Evolutionary conservation across 2,113 vertebrate species (phyloP).

Genomic region (Calypte anna): DNA sequence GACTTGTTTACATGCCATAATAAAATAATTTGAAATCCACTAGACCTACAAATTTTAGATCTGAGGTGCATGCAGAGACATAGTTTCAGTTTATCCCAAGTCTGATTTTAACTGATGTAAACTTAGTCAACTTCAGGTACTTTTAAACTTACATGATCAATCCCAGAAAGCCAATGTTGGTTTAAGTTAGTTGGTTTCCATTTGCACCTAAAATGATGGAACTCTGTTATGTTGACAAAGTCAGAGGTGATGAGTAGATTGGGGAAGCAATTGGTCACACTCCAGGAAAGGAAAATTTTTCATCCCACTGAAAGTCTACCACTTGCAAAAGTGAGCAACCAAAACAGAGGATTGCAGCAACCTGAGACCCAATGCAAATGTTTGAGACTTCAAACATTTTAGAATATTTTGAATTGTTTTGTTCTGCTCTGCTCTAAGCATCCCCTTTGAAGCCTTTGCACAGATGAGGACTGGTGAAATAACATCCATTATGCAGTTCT

Average conservation of each 20-base stretch:
- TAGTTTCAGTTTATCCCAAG: background rate
- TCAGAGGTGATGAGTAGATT: background rate
- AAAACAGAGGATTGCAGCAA: background rate
- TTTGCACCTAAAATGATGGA: background rate
- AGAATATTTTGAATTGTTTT: background rate
- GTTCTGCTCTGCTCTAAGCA: background rate
- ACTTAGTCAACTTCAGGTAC: background rate
- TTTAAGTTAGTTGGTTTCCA: background rate
- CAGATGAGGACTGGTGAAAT: background rate
- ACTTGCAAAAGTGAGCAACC: background rate
- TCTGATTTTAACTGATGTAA: background rate
- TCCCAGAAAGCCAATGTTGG: background rate
- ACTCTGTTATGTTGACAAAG: background rate
- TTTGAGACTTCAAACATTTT: background rate
- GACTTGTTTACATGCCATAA: background rate
- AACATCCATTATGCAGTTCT: background rate
- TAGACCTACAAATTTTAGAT: slow-evolving; percentile 38
- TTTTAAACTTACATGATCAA: background rate
- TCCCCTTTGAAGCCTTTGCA: background rate
- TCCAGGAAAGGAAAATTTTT: background rate
- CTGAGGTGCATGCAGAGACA: background rate
- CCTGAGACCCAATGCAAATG: background rate
- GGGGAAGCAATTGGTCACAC: background rate
- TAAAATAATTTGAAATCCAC: background rate
- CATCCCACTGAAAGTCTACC: background rate